These are phyloP conservation scores for Mormyrops attenuatus DNA, from an alignment of 2,797 vertebrate genomes.

Conservation along the genomic window DNA sequence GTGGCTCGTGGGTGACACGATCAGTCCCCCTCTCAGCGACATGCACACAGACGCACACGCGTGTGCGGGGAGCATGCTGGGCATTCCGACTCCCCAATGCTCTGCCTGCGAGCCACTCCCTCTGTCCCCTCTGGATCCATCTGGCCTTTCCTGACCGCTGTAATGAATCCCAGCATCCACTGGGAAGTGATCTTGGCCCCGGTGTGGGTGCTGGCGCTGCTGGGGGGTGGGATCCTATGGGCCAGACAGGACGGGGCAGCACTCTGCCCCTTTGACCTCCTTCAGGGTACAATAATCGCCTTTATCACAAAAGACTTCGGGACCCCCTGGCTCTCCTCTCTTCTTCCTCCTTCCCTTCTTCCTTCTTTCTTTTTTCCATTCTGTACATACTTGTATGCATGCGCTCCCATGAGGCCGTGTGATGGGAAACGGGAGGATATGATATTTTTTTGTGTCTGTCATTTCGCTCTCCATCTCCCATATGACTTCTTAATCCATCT, in stretches of 20 bases:
- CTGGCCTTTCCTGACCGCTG: slow-evolving; percentile 48
- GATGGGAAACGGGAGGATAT: slow-evolving; percentile 89
- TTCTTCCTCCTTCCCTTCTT: slow-evolving; percentile 3
- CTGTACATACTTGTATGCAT: slow-evolving; percentile 44
- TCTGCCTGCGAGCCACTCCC: slow-evolving; percentile 22
- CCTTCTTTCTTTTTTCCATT: slow-evolving; percentile 29
- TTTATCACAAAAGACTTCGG: slow-evolving; percentile 51
- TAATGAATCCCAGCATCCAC: slow-evolving; percentile 58
- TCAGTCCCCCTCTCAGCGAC: background rate
- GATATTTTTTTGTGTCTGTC: slow-evolving; percentile 97
- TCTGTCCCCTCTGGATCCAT: slow-evolving; percentile 24
- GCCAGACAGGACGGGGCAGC: slow-evolving; percentile 26
- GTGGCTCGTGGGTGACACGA: no score
- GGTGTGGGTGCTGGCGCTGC: slow-evolving; percentile 44
- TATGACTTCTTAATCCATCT: slow-evolving; percentile 99
- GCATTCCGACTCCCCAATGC: slow-evolving; percentile 8
- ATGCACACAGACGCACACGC: background rate
- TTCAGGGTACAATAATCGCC: slow-evolving; percentile 42
- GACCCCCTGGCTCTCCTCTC: slow-evolving; percentile 51
- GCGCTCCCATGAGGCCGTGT: slow-evolving; percentile 51
- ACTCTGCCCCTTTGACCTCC: slow-evolving; percentile 49
- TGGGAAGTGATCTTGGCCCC: slow-evolving; percentile 57
- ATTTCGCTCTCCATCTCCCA: slow-evolving; percentile 99
- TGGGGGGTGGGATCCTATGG: slow-evolving; percentile 47
- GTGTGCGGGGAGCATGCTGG: background rate